Percentiles rank a stretch among this genome's conserved stretches.
Evolutionary conservation across 2,113 vertebrate species (phyloP).

Genomic region (Gadus macrocephalus): DNA sequence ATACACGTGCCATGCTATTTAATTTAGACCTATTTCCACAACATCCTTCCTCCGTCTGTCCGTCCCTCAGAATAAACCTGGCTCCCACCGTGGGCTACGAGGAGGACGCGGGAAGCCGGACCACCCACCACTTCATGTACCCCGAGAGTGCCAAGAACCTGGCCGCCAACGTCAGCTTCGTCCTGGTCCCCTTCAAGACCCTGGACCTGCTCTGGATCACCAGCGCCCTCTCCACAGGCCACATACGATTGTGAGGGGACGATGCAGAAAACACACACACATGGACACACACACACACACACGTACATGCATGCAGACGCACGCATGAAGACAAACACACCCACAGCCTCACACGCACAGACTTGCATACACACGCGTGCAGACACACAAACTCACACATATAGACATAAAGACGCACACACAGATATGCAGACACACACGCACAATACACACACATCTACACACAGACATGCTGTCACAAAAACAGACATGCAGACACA

Average conservation of each 20-base stretch:
- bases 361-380: too few species aligned
- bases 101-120: conserved; percentile 86
- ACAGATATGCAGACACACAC: too few species aligned
- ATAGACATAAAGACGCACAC: too few species aligned
- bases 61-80: conserved; percentile 86
- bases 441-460: too few species aligned
- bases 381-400: too few species aligned
- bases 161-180: conserved; percentile 92
- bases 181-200: conserved; percentile 96
- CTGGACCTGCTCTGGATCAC: conserved; percentile 97
- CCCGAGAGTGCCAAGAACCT: conserved; percentile 98
- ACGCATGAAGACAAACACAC: not conserved
- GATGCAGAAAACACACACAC: conserved; percentile 13
- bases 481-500: too few species aligned
- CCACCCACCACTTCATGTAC: conserved; percentile 99
- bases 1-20: too few species aligned
- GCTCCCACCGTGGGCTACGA: conserved; percentile 95
- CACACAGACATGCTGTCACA: too few species aligned
- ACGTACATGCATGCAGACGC: not conserved
- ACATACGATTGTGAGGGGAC: conserved; percentile 92
- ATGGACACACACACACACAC: conserved; percentile 11
- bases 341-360: not conserved
- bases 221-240: conserved; percentile 92
- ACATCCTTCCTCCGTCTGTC: not conserved
- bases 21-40: not conserved